These are phyloP conservation scores for Aphidius gifuensis DNA, from an alignment of 1,140 invertebrate genomes.

Conservation along the genomic window DNA sequence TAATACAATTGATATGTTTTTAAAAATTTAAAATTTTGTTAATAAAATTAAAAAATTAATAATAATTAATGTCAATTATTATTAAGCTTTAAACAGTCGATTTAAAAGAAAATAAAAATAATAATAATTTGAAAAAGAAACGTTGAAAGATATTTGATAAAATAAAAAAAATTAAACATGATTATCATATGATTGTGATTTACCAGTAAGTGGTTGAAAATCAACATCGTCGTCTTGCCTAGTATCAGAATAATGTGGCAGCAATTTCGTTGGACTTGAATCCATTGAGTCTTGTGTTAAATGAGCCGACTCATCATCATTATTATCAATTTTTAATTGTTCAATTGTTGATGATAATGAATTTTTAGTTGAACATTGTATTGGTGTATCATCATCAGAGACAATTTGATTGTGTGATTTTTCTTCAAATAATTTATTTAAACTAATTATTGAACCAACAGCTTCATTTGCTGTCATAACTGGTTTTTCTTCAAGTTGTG, in stretches of 20 bases:
- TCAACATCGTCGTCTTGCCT: conserved; percentile 41
- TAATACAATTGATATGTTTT: too few relatives aligned
- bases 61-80: too few relatives aligned
- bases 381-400: conserved; percentile 36
- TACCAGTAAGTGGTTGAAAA: conserved; percentile 34
- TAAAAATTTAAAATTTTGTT: too few relatives aligned
- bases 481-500: conserved; percentile 70
- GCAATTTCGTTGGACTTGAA: conserved; percentile 27
- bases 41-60: too few relatives aligned
- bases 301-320: conserved; percentile 45
- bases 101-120: too few relatives aligned
- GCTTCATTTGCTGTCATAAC: conserved; percentile 73
- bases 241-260: conserved; percentile 39
- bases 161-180: conserved; percentile 42
- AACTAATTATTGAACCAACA: conserved; percentile 81
- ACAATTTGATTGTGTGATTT: conserved; percentile 50
- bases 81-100: too few relatives aligned
- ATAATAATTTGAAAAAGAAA: too few relatives aligned
- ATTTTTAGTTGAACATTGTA: conserved; percentile 38
- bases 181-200: conserved; percentile 34
- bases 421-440: conserved; percentile 78
- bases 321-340: conserved; percentile 45
- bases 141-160: not conserved
- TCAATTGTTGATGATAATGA: conserved; percentile 50
- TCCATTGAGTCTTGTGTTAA: conserved; percentile 37